Evolutionary conservation across 2,797 vertebrate species (phyloP).

Genomic region (Okamejei kenojei): DNA sequence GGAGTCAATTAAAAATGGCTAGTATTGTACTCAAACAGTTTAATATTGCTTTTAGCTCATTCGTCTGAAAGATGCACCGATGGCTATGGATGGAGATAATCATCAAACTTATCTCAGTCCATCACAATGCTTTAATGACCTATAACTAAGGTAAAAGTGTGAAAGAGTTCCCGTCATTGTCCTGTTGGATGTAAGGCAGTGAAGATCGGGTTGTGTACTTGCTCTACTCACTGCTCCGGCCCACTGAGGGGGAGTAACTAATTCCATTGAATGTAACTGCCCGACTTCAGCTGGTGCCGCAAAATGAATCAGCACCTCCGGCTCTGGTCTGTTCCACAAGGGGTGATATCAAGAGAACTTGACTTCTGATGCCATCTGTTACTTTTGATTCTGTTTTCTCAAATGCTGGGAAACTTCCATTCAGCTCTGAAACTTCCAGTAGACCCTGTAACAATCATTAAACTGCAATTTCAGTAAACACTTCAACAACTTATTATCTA

Average conservation of each 20-base stretch:
- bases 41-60: not conserved
- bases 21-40: not conserved
- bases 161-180: not conserved
- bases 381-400: not conserved
- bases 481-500: too few species aligned
- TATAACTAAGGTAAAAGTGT: not conserved
- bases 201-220: not conserved
- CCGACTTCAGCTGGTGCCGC: not conserved
- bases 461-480: too few species aligned
- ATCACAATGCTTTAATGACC: not conserved
- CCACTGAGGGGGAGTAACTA: not conserved
- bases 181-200: not conserved
- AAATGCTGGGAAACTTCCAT: not conserved
- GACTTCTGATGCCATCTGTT: not conserved
- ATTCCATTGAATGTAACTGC: not conserved
- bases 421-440: not conserved
- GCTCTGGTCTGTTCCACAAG: not conserved
- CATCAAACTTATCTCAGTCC: not conserved
- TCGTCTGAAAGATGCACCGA: not conserved
- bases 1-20: not conserved
- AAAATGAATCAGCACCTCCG: too few species aligned
- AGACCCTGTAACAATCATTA: too few species aligned
- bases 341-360: not conserved
- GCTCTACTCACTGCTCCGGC: not conserved
- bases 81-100: not conserved